Evolutionary conservation across 1,140 invertebrate species (phyloP), one percentile per base, ranked within the genome.

Genomic region (Campodea augens): DNA sequence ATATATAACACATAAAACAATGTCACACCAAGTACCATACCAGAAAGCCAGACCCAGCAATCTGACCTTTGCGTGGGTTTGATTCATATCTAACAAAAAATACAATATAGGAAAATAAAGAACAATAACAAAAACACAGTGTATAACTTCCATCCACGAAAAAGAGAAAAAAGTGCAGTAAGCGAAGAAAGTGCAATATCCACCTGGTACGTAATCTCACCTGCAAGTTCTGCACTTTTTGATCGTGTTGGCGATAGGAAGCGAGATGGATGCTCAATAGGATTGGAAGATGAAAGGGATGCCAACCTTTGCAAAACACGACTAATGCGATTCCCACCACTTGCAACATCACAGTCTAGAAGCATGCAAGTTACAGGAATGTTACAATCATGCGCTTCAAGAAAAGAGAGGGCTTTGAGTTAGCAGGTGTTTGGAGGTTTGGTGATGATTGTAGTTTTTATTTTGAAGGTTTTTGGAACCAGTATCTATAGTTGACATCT

Each of bases 271-370:
- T 41, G 18, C 18, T 41, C 19, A 24, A 22, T 19, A 20, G n/a
- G 18, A n/a, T 13, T n/a, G 22, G 39, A 41, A 41, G 39, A 18
- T n/a, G 39, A 41, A 21, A 41, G 15, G 39, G 39, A 41, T 4
- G 39, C n/a, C 39, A 41, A 21, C 39, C 39, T 41, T 41, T 41
- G 39, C 15, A 41, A 41, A 18, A 41, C 39, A 21, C 39, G 13
- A 24, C 39, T 24, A 13, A 41, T n/a, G 18, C 39, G 13, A 19
- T 21, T 13, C 22, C 18, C 39, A 41, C 18, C n/a, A 41, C 13
- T 21, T 20, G 15, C 39, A 5, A 20, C 39, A 41, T 41, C 39
- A n/a, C 4, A n/a, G 20, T 37, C n/a, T 21, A 20, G 22, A 12
- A 41, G 39, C 39, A 41, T 20, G 39, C 22, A 18, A 19, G 22